Base-by-base conservation (phyloP, 2,113 vertebrate genomes). In the Chiloscyllium plagiosum region DNA sequence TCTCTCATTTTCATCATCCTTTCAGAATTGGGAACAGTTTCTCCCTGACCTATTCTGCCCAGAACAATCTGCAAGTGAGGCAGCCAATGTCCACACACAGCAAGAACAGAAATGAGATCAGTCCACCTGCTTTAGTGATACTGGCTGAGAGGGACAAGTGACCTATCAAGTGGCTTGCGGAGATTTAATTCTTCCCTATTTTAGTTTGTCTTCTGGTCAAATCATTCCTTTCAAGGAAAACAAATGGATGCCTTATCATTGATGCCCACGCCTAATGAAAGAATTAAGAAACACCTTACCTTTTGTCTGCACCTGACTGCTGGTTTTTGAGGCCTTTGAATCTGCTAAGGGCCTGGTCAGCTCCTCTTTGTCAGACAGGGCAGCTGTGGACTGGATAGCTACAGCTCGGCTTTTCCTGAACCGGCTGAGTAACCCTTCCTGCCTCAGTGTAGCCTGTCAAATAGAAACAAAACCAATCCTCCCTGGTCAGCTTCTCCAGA, bases 371-470 rank as follows among this genome's bases (percentile, higher is more conserved):
- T 96, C 94, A 93, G 33, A 65, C 61, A 93, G 89, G 89, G 89
- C 69, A 13, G 19, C 29, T 42, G 26, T 3, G 26, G 72, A 50
- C 50, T 52, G 96, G 12, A 95, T 7, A 6, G 96, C 96, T 2
- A 96, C 42, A 17, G 96, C 92, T 0, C 97, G 96, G 95, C 97
- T 97, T 96, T 97, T 97, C 96, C 97, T 97, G 96, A 97, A 97
- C 96, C 83, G 95, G 96, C 96, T 96, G 95, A 98, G 96, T 72
- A 98, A 96, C 96, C 97, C 97, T 96, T 97, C 97, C 96, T 97
- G 97, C 96, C 96, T 97, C 95, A 98, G 96, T 37, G 97, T 97
- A 95, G 96, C 97, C 97, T 98, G 96, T 6, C 96, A 95, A 96
- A 96, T 2, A 12, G 96, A 96, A 96, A 96, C 96, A 78, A 96